A percentile compares a stretch with the other conserved stretches of the same genome.
phyloP scores from a whole-genome alignment of 2,888 invertebrate species.

The Spisula subtruncata region DNA sequence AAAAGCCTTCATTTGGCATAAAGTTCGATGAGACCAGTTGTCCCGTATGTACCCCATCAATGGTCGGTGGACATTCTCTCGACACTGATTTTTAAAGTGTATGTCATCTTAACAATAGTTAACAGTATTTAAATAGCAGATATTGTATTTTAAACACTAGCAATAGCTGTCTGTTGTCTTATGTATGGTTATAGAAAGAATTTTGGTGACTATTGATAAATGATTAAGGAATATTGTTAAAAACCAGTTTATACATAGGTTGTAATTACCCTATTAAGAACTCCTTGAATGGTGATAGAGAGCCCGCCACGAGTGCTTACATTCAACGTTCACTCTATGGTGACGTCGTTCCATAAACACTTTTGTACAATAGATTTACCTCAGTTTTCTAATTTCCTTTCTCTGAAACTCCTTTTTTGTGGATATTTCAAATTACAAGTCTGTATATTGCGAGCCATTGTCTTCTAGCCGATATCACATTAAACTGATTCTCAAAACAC shows the following conservation, averaged over 20 bases:
- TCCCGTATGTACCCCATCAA: not conserved
- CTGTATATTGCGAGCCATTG: too few relatives aligned
- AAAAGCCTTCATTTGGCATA: not conserved
- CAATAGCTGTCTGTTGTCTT: not conserved
- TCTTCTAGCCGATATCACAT: too few relatives aligned
- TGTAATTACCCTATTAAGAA: not conserved
- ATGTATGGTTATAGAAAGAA: not conserved
- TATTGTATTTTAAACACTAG: not conserved
- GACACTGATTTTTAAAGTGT: not conserved
- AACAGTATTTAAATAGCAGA: not conserved
- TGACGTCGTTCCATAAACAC: not conserved
- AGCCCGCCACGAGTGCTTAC: too few relatives aligned
- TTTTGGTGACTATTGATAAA: not conserved
- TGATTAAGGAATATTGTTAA: not conserved
- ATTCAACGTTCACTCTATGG: not conserved
- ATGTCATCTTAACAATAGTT: not conserved
- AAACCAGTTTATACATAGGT: not conserved
- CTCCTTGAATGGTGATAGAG: not conserved
- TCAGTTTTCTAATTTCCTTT: too few relatives aligned
- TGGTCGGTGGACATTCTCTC: not conserved
- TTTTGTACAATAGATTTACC: too few relatives aligned
- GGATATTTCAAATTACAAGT: too few relatives aligned
- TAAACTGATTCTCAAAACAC: too few relatives aligned
- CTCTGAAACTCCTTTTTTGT: too few relatives aligned
- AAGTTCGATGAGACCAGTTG: not conserved